Conservation (phyloP, 2,888 invertebrate genomes). For the Panopea generosa region DNA sequence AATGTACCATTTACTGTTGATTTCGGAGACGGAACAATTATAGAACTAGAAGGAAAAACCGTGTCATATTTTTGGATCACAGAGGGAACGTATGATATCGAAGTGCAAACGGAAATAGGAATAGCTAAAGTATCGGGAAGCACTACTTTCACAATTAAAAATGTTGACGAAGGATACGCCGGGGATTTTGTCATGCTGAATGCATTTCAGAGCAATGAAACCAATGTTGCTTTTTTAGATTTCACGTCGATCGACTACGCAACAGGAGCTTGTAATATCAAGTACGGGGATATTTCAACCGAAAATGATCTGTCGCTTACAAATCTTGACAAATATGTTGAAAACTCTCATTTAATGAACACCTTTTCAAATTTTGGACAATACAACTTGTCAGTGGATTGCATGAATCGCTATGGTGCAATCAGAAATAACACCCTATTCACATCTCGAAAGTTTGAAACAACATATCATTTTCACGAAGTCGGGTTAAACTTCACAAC, state of each 20-base stretch:
- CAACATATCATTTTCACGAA: constrained; percentile 63
- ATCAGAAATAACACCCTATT: constrained; percentile 58
- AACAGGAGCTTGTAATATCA: constrained; percentile 64
- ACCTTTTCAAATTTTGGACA: constrained; percentile 70
- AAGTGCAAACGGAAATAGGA: constrained; percentile 67
- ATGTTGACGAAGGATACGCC: constrained; percentile 72
- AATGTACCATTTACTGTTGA: constrained; percentile 70
- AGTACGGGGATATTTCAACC: constrained; percentile 63
- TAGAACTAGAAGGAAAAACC: constrained; percentile 46
- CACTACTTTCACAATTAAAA: constrained; percentile 67
- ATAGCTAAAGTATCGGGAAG: constrained; percentile 50
- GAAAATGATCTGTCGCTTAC: constrained; percentile 11
- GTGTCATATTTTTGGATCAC: constrained; percentile 75
- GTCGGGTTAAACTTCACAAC: constrained; percentile 49
- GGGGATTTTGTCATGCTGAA: constrained; percentile 69
- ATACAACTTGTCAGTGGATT: constrained; percentile 69
- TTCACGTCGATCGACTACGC: constrained; percentile 66
- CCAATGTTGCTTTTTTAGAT: constrained; percentile 48
- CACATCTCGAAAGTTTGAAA: constrained; percentile 64
- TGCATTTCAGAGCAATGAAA: constrained; percentile 54
- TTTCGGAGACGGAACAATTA: constrained; percentile 76
- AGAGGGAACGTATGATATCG: constrained; percentile 73
- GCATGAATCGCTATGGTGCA: constrained; percentile 76
- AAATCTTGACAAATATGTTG: constrained; percentile 49
- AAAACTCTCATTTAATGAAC: constrained; percentile 45